Percentiles rank a stretch among this genome's conserved stretches.
These are phyloP conservation scores for Phorcus lineatus DNA, from an alignment of 2,888 invertebrate species.

Conservation along the genomic window DNA sequence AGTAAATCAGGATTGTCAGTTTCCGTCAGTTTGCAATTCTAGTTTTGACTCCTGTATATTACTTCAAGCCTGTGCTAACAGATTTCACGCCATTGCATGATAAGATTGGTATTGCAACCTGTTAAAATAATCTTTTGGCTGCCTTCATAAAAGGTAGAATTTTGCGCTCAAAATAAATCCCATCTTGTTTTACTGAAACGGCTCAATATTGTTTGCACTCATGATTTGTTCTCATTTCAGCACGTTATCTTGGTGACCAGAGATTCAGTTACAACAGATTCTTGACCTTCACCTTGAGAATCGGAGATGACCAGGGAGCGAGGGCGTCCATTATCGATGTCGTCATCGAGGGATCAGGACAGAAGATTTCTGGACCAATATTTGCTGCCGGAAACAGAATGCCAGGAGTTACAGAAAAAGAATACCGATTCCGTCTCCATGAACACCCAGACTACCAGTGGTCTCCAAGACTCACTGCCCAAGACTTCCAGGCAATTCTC, in stretches of 20 bases:
- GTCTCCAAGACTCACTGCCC: constrained; percentile 91
- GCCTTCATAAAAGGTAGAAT: not conserved
- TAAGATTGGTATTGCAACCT: too few species aligned
- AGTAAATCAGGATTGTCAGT: too few species aligned
- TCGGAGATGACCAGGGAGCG: constrained; percentile 84
- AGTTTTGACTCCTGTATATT: too few species aligned
- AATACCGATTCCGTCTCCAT: constrained; percentile 90
- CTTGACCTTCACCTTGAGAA: constrained; percentile 89
- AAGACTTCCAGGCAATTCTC: constrained; percentile 93
- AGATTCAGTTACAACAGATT: constrained; percentile 93
- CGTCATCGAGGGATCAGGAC: constrained; percentile 88
- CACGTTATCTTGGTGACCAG: constrained; percentile 81
- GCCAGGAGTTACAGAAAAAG: constrained; percentile 78
- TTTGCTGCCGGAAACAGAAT: constrained; percentile 92
- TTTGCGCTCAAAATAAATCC: too few species aligned
- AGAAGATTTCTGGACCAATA: constrained; percentile 90
- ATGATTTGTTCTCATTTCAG: constrained; percentile 76
- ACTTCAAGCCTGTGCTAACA: too few species aligned
- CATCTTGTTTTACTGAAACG: too few species aligned
- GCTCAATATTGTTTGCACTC: not conserved
- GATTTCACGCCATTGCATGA: too few species aligned
- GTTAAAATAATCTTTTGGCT: too few species aligned
- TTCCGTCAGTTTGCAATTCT: too few species aligned
- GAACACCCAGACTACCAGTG: constrained; percentile 94
- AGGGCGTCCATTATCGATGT: constrained; percentile 90